Evolutionary conservation across 2,888 invertebrate species (phyloP), one percentile per base, ranked within the genome.

Genomic region (Tetheella fluctuosa): DNA sequence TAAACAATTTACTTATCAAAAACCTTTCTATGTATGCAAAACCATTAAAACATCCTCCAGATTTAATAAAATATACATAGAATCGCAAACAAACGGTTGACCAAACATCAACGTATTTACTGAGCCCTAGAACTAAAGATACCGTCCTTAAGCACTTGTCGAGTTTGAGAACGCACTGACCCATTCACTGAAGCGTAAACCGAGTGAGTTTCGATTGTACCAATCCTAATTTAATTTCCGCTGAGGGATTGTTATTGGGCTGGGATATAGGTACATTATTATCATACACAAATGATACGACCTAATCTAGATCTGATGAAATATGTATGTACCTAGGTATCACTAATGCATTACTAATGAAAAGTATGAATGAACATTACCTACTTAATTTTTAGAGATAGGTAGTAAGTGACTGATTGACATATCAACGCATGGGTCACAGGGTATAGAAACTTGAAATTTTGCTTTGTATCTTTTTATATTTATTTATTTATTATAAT

Each of bases 101-200:
- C 48, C 7, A 48, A 48, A 48, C 20, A 48, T 48, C 48, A 48
- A 20, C 20, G 48, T 48, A 48, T 48, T 48, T 48, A 42, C 17
- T 48, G 48, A 48, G 34, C 34, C 13, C 34, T 0, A 17, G 20
- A 20, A 10, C 55, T 17, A 7, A 20, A 20, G 34, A 34, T 39
- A n/a, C 13, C 34, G 25, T 54, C 54, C 17, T 30, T 13, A 28
- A 54, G 25, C 15, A 10, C 28, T 17, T 28, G 2, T 17, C 28
- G n/a, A 25, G 30, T 54, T 54, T 25, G n/a, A 6, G 28, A 34
- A 30, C 17, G 28, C 54, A 54, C 54, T 54, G 54, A 54, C 54
- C 54, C 30, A 30, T 54, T 25, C 54, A 30, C 28, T 28, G 28
- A 7, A 54, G 28, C 28, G 25, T 54, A 13, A 54, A 54, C 17